phyloP scores from a whole-genome alignment of 2,888 invertebrate genomes.

The Chesias legatella region DNA sequence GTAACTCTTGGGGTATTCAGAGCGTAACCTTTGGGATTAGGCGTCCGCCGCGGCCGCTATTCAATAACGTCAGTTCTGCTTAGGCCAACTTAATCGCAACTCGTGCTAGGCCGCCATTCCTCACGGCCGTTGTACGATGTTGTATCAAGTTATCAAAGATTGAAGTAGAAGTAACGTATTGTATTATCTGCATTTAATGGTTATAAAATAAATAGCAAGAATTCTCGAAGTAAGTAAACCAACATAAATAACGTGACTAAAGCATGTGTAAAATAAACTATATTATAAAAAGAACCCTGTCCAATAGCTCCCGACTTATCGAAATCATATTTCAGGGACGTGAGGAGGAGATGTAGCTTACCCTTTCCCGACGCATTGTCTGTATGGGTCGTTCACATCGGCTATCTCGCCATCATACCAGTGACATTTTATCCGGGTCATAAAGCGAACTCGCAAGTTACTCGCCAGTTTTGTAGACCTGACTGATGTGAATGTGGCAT shows the following conservation, averaged over 20 bases:
- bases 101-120: conserved; percentile 14
- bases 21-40: conserved; percentile 27
- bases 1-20: conserved; percentile 29
- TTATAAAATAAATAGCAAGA: conserved; percentile 34
- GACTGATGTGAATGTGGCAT: conserved; percentile 52
- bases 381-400: conserved; percentile 52
- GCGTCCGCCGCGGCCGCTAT: conserved; percentile 27
- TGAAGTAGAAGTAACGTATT: no score
- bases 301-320: conserved; percentile 76
- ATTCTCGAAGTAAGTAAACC: conserved; percentile 30
- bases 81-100: conserved; percentile 22
- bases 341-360: conserved; percentile 69
- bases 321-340: conserved; percentile 78
- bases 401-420: conserved; percentile 17
- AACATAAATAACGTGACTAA: conserved; percentile 45
- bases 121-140: conserved; percentile 7
- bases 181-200: conserved; percentile 23
- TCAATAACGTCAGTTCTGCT: conserved; percentile 27
- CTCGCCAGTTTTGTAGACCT: conserved; percentile 25
- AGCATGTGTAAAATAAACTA: conserved; percentile 64
- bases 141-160: conserved; percentile 9
- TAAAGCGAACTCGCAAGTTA: conserved; percentile 24
- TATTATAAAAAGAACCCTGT: conserved; percentile 66
- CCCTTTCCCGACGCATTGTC: conserved; percentile 69
- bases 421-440: conserved; percentile 22